Base-by-base conservation (phyloP, 2,888 invertebrate genomes). In the Anorthoa munda region DNA sequence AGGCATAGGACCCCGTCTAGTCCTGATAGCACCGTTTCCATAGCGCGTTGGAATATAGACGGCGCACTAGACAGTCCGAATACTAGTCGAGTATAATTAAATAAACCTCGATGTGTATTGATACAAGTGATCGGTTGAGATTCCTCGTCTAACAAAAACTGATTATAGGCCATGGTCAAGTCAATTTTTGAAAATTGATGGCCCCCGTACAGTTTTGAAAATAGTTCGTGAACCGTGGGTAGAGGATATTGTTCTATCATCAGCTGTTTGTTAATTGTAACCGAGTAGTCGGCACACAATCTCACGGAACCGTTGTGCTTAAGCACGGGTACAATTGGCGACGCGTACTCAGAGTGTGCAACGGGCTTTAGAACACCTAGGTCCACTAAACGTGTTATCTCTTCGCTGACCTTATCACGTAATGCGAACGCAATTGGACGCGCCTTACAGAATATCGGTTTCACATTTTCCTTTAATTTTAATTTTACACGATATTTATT, bases 201-300 rank as follows among this genome's bases (percentile, higher is more conserved):
- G 0, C 80, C 83, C 0, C 81, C 82, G 18, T 82, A 66, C 2
- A 85, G n/a, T 26, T 67, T 82, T 1, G 83, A 56, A 76, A 83
- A 82, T 39, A 83, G 46, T 66, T 85, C 82, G 1, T 76, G 58
- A 1, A 77, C 63, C 0, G 78, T 71, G 0, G 83, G 83, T 13
- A 84, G 31, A 13, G 83, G 84, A 48, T 83, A 83, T 50, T 81
- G 56, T 23, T 85, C 84, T 1, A 81, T 48, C 4, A 74, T 4
- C 13, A 82, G 50, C 12, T 82, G 76, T 77, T 82, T 81, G 51
- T 81, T 76, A 3, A 26, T 26, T 26, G 4, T 26, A 26, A 26
- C 26, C 26, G 2, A 26, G 4, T 26, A 26, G 26, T 26, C 26
- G 26, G 26, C 26, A 26, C 26, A 26, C 26, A 26, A 26, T 26